Conservation (phyloP, 2,797 vertebrate genomes). For the Mergus octosetaceus region DNA sequence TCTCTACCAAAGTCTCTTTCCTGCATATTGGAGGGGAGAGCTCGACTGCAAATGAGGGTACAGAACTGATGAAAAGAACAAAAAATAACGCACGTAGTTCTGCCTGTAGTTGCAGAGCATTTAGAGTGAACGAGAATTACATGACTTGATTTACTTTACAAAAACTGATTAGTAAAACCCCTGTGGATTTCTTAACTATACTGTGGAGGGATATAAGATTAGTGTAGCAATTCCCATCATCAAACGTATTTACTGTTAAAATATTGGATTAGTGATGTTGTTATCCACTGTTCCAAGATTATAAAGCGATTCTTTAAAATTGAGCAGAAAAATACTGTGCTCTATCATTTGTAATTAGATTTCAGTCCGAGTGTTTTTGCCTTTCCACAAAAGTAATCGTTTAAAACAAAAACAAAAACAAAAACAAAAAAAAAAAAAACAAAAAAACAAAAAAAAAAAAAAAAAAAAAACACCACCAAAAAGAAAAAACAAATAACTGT, state of each 20-base stretch:
- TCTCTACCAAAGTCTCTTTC: neutral
- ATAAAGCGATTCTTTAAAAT: slow-evolving; percentile 73
- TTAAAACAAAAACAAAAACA: neutral
- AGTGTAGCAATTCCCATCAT: slow-evolving; percentile 74
- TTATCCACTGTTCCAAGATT: slow-evolving; percentile 75
- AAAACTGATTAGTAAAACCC: slow-evolving; percentile 73
- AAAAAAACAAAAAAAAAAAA: neutral
- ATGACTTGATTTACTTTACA: slow-evolving; percentile 70
- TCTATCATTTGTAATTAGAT: slow-evolving; percentile 64
- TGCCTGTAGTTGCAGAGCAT: slow-evolving; percentile 17
- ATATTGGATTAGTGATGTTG: slow-evolving; percentile 75
- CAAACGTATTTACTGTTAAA: slow-evolving; percentile 76
- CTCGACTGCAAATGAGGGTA: neutral
- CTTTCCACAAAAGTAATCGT: slow-evolving; percentile 24
- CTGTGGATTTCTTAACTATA: slow-evolving; percentile 69
- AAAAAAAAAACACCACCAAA: neutral
- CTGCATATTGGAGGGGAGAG: neutral
- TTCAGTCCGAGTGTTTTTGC: slow-evolving; percentile 23
- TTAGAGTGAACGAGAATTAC: slow-evolving; percentile 60
- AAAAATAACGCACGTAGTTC: neutral
- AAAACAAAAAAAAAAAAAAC: neutral
- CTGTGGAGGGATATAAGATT: slow-evolving; percentile 70
- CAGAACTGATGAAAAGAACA: neutral
- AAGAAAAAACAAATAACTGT: neutral
- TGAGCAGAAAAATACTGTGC: slow-evolving; percentile 43